Evolutionary conservation across 2,113 vertebrate species (phyloP).

Genomic region (Stegastes partitus): DNA sequence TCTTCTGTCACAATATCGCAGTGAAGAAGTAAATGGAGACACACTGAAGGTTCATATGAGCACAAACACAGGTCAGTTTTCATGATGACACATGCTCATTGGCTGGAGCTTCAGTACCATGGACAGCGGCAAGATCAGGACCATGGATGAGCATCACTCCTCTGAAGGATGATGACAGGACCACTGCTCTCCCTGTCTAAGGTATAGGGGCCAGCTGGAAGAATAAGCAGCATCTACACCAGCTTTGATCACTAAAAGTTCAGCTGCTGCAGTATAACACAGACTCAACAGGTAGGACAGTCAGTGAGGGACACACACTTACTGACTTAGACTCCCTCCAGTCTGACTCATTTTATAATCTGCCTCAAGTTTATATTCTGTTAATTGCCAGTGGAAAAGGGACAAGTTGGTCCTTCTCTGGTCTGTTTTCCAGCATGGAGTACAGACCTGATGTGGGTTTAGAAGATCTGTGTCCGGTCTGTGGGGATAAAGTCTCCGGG

Average conservation of each 20-base stretch:
- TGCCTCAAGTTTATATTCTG: no score
- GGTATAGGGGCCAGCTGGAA: background rate
- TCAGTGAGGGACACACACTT: no score
- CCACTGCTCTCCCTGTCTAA: background rate
- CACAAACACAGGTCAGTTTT: background rate
- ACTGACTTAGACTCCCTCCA: no score
- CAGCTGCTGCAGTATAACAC: background rate
- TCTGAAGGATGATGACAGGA: background rate
- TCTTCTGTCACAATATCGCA: no score
- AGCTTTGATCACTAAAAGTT: background rate
- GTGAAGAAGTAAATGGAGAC: no score
- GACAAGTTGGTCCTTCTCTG: no score
- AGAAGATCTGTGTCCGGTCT: constrained; percentile 81
- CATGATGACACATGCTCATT: background rate
- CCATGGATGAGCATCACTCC: constrained; percentile 12
- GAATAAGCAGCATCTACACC: background rate
- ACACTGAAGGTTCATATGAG: no score
- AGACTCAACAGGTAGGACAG: background rate
- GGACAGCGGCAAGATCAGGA: constrained; percentile 2
- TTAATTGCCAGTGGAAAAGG: no score
- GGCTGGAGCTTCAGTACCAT: constrained; percentile 5
- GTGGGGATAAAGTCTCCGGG: constrained; percentile 82
- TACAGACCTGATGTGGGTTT: constrained; percentile 47
- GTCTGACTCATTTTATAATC: no score
- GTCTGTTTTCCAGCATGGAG: constrained; percentile 50